Percentiles rank a stretch among this genome's conserved stretches.
These are phyloP conservation scores for Microctonus aethiopoides DNA, from an alignment of 2,888 invertebrate genomes.

Conservation along the genomic window DNA sequence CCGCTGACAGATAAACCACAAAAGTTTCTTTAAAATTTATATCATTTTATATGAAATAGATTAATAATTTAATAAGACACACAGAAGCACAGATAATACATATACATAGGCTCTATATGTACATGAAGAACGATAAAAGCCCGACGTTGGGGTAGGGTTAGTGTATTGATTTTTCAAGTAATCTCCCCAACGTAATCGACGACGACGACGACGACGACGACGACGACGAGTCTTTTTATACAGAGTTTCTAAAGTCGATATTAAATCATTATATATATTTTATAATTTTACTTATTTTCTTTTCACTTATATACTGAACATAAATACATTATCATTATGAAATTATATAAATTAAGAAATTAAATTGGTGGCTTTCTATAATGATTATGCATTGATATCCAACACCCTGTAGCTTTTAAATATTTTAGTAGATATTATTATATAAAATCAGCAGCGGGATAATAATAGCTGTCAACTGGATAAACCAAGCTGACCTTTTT, in stretches of 20 bases:
- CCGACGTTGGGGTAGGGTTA: slow-evolving; percentile 42
- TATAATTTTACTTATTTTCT: not conserved
- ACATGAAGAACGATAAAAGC: slow-evolving; percentile 13
- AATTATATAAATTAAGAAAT: no score
- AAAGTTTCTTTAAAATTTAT: no score
- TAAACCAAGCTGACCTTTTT: slow-evolving; percentile 1
- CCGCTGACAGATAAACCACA: no score
- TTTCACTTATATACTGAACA: not conserved
- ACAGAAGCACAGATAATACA: not conserved
- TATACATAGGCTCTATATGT: not conserved
- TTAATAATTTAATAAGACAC: not conserved
- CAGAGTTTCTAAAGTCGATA: slow-evolving; percentile 5
- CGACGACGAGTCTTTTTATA: slow-evolving; percentile 47
- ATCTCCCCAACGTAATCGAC: slow-evolving; percentile 50
- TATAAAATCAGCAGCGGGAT: not conserved
- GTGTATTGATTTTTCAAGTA: slow-evolving; percentile 63
- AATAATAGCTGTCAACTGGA: not conserved
- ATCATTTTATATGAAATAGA: no score
- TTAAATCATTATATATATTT: not conserved
- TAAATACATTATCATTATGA: no score
- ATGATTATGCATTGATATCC: no score
- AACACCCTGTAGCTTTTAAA: no score
- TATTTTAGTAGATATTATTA: no score
- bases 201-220: slow-evolving; percentile 60
- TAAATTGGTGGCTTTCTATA: no score